Base-by-base conservation (phyloP, 2,888 invertebrate species). In the Silvanus unidentatus region DNA sequence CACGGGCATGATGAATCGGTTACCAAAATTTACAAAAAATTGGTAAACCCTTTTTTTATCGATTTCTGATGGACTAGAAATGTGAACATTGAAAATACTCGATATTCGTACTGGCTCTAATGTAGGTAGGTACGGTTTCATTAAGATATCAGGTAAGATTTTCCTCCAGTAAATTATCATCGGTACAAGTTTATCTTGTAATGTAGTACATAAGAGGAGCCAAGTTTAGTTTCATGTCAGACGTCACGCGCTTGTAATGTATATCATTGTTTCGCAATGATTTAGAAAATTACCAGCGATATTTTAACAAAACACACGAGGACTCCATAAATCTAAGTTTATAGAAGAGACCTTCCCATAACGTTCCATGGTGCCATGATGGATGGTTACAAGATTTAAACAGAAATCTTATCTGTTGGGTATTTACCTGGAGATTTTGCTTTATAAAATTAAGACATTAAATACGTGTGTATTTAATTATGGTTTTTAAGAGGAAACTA, bases 161-260 rank as follows among this genome's bases (percentile, higher is more conserved):
- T 41, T 57, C 58, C 51, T 55, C 56, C 53, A 50, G 50, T 59
- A 58, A 57, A 56, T 53, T 58, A 59, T 57, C 55, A 58, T 52
- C 54, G 48, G 47, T n/a, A n/a, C n/a, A 39, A 45, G 43, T 44
- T 57, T 59, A 11, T 32, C 32, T n/a, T 32, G 32, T 32, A 32
- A 59, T 58, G 49, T 52, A 42, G 44, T 47, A 49, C 53, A 58
- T 55, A 58, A 55, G 58, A 55, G 53, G 54, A 55, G 54, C 48
- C 47, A 56, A 57, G 54, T 57, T 59, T 43, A 50, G 57, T 58
- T 50, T 57, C 58, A 56, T 59, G 59, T 59, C 55, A 54, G 48
- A 54, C 56, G 59, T 59, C 59, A 55, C 59, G 51, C 52, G 50
- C 42, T 47, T 54, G 47, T 58, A 54, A 58, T 52, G 50, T 58